Evolutionary conservation across 2,888 invertebrate species (phyloP), one percentile per base, ranked within the genome.

Genomic region (Hyposoter didymator): DNA sequence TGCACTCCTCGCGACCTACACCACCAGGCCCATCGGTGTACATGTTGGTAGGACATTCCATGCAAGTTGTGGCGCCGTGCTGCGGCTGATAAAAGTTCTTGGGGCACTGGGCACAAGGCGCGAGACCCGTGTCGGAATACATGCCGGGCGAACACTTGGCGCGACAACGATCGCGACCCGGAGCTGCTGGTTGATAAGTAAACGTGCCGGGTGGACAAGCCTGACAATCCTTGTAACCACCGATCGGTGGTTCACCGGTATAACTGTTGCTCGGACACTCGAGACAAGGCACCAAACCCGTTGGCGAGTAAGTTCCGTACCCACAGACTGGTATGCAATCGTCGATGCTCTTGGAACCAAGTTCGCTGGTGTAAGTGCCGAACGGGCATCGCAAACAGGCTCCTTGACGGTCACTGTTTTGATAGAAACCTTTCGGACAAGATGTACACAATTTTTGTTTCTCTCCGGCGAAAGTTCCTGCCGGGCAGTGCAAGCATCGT

Each of bases 271-370:
- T 96, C 2, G 99, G 98, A 94, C 99, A 99, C 93, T 99, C 98
- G 84, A 98, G 95, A 92, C 99, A 99, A 28, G 99, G 98, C 5
- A 98, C 98, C 89, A 99, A 95, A 67, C 99, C 99, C 19, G 98
- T 98, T 66, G 98, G 98, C 1, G 98, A 99, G 94, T 98, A 99
- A 32, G 99, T 99, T 84, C 99, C 99, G 92, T 97, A 98, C 28
- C 99, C 99, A 92, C 99, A 99, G 14, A 99, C 98, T 1, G 99
- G 98, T 75, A 98, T 95, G 92, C 98, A 99, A 90, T 98, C 98
- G 82, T 96, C 95, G 59, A 98, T 95, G 80, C 97, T 96, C 94
- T 98, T 98, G 0, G 98, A 98, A 32, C 98, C 98, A 94, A 98
- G 97, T 94, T 98, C 98, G 90, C 96, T 95, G 0, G 99, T 99